phyloP scores from a whole-genome alignment of 2,113 vertebrate genomes.

The Ursus arctos region DNA sequence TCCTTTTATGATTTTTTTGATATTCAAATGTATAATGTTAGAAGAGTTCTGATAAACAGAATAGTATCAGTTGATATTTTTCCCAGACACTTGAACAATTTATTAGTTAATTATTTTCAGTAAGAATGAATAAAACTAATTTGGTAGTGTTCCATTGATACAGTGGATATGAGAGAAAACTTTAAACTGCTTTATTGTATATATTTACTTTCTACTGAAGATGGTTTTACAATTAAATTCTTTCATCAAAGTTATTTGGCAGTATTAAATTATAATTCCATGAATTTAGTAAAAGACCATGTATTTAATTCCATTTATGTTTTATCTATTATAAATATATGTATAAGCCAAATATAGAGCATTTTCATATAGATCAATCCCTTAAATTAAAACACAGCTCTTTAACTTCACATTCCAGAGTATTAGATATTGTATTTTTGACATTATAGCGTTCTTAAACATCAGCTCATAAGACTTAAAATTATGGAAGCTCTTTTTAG shows the following conservation, averaged over 20 bases:
- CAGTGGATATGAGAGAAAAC: neutral
- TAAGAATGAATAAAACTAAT: conserved; percentile 37
- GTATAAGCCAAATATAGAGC: neutral
- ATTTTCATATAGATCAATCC: neutral
- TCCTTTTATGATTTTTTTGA: conserved; percentile 16
- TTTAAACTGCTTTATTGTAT: neutral
- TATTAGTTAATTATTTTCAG: conserved; percentile 44
- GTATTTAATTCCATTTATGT: neutral
- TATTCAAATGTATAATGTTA: neutral
- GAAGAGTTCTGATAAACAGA: neutral
- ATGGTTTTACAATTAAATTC: neutral
- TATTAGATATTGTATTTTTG: neutral
- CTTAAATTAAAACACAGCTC: neutral
- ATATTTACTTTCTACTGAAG: conserved; percentile 4
- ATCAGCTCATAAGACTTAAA: neutral
- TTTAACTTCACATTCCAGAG: neutral
- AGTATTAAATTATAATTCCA: neutral
- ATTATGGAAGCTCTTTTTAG: neutral
- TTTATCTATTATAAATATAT: neutral
- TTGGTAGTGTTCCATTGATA: neutral
- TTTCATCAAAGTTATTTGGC: neutral
- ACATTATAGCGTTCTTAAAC: neutral
- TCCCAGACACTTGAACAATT: neutral
- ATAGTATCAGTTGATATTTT: neutral
- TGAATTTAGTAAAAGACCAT: neutral